phyloP scores from a whole-genome alignment of 2,888 invertebrate species.

The Pseudanteris insignis region DNA sequence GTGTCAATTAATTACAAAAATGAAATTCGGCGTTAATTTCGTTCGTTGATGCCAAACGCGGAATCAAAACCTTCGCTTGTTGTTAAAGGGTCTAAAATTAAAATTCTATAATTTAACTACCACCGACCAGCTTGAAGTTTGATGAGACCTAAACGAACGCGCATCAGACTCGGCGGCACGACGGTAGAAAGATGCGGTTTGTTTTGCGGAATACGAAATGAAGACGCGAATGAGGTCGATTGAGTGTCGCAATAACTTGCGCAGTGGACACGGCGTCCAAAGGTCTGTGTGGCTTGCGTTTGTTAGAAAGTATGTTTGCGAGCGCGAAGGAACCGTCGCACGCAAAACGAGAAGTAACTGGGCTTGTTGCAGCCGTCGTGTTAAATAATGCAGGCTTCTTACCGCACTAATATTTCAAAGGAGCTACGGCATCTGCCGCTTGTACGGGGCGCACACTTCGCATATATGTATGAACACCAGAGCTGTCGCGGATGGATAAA shows the following conservation, averaged over 20 bases:
- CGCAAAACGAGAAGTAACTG: constrained; percentile 42
- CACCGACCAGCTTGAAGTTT: background rate
- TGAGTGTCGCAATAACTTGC: constrained; percentile 36
- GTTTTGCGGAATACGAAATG: too few species aligned
- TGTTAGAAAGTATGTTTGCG: constrained; percentile 34
- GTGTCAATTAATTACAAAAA: too few species aligned
- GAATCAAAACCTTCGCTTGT: too few species aligned
- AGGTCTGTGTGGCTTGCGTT: constrained; percentile 22
- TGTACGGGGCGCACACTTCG: constrained; percentile 50
- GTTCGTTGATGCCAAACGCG: too few species aligned
- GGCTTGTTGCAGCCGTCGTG: constrained; percentile 47
- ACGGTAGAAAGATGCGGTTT: background rate
- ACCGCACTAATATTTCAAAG: constrained; percentile 56
- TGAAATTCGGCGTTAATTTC: too few species aligned
- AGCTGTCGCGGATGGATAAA: constrained; percentile 43
- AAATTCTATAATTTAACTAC: constrained; percentile 19
- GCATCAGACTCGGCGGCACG: background rate
- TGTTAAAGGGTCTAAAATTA: too few species aligned
- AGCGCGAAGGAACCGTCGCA: constrained; percentile 34
- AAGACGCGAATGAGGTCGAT: too few species aligned
- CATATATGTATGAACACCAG: constrained; percentile 54
- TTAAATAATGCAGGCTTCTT: constrained; percentile 57
- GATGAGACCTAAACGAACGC: background rate
- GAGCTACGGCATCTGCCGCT: constrained; percentile 47
- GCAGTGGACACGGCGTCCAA: constrained; percentile 32